Evolutionary conservation across 2,113 vertebrate genomes (phyloP), one percentile per base, ranked within the genome.

Genomic region (Planiliza haematocheilus): DNA sequence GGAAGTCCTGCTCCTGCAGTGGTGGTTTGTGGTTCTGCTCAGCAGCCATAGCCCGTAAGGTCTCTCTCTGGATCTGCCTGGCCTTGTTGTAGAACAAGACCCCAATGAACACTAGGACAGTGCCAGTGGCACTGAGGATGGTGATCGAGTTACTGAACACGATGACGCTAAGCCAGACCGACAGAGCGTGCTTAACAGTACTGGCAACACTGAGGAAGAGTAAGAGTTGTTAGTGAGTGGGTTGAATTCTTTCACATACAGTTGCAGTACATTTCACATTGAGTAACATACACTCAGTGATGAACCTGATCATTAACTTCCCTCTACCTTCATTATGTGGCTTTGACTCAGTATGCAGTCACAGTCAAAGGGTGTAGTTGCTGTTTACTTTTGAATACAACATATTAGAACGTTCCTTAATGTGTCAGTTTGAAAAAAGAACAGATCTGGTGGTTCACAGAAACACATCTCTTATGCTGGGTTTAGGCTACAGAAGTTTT

Each of bases 91-190:
- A 99, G 0, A 99, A 90, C 12, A 98, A 81, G 37, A 99, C 97
- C 0, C 98, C 98, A 0, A 95, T 8, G 0, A 92, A 96, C 58
- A 99, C 98, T 1, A 98, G 76, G 0, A 91, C 34, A 0, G 96
- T 99, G 51, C 98, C 97, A 0, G 89, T 9, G 2, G 97, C 97
- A 0, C 96, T 96, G 73, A 97, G 94, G 78, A 95, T 81, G 3
- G 95, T 97, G 88, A 99, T 94, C 18, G 91, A 95, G 92, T 99
- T 99, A 20, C 95, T 96, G 20, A 99, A 99, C 17, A 99, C 88
- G 10, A 99, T 95, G 89, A 99, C 89, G 83, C 98, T 99, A 30
- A 99, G 93, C 98, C 97, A 99, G 57, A 98, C 95, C 1, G 96
- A 99, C 81, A 99, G 68, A 4, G 98, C 98, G 0, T 99, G 98